Percentiles rank a stretch among this genome's conserved stretches.
Conservation (phyloP, 1,140 invertebrate genomes). For the Papilio aristodemus region DNA sequence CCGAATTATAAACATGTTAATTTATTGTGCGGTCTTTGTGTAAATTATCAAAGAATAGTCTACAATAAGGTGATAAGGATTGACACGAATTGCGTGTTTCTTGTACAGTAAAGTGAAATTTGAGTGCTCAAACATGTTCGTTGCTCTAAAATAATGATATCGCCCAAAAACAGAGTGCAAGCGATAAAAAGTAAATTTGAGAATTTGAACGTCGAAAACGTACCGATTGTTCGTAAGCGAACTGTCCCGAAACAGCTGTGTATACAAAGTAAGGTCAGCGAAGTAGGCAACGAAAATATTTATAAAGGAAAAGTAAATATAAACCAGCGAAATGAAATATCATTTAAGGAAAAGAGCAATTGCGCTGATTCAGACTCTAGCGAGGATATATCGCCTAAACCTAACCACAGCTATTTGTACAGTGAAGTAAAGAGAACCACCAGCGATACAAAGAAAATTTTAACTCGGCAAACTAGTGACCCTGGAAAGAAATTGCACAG, state of each 20-base stretch:
- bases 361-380: slow-evolving; percentile 47
- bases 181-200: slow-evolving; percentile 78
- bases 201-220: slow-evolving; percentile 61
- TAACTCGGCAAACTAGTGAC: slow-evolving; percentile 81
- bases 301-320: slow-evolving; percentile 36
- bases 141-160: slow-evolving; percentile 71
- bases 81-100: slow-evolving; percentile 23
- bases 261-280: slow-evolving; percentile 29
- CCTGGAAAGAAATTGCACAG: slow-evolving; percentile 82
- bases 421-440: slow-evolving; percentile 55
- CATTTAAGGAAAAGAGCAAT: slow-evolving; percentile 44
- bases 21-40: slow-evolving; percentile 26
- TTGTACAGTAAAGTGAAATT: slow-evolving; percentile 32
- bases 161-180: slow-evolving; percentile 77
- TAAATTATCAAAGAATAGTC: slow-evolving; percentile 33
- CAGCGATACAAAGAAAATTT: slow-evolving; percentile 56
- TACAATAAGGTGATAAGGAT: slow-evolving; percentile 10
- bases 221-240: slow-evolving; percentile 47
- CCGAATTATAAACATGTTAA: slow-evolving; percentile 30
- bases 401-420: slow-evolving; percentile 71
- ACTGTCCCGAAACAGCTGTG: slow-evolving; percentile 35
- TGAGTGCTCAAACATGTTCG: slow-evolving; percentile 36
- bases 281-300: slow-evolving; percentile 33
- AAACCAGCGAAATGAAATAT: slow-evolving; percentile 41
- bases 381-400: slow-evolving; percentile 54